phyloP scores from a whole-genome alignment of 2,113 vertebrate species.

The Chlamydotis undulata region DNA sequence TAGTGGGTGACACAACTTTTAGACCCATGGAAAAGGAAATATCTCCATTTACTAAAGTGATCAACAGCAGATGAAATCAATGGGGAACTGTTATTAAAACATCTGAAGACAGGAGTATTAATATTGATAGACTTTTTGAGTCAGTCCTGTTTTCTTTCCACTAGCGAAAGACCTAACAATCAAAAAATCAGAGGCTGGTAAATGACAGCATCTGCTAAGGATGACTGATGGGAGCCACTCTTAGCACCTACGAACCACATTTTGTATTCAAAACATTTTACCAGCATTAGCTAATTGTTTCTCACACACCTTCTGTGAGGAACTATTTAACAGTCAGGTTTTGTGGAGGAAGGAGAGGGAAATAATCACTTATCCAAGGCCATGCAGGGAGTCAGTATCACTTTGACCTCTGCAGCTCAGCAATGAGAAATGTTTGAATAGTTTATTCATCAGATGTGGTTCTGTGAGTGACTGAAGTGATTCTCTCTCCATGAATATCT shows the following conservation, averaged over 20 bases:
- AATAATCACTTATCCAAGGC: not conserved
- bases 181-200: not conserved
- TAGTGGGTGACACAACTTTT: not conserved
- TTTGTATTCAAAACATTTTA: not conserved
- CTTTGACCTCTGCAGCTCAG: not conserved
- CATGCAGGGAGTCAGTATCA: not conserved
- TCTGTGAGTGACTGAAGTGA: not conserved
- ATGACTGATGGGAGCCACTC: not conserved
- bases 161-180: not conserved
- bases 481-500: not conserved
- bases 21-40: rapidly evolving
- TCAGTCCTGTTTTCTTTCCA: not conserved
- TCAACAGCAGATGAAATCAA: not conserved
- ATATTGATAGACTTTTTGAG: not conserved
- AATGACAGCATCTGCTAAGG: not conserved
- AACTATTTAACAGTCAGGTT: not conserved
- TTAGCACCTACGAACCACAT: not conserved
- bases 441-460: not conserved
- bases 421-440: not conserved
- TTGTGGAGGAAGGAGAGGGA: not conserved
- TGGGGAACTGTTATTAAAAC: not conserved
- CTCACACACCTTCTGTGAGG: not conserved
- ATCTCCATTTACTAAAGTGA: not conserved
- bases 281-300: not conserved
- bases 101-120: not conserved